phyloP scores from a whole-genome alignment of 37 sponge, comb jelly and placozoan genomes.

The Chondrosia reniformis region DNA sequence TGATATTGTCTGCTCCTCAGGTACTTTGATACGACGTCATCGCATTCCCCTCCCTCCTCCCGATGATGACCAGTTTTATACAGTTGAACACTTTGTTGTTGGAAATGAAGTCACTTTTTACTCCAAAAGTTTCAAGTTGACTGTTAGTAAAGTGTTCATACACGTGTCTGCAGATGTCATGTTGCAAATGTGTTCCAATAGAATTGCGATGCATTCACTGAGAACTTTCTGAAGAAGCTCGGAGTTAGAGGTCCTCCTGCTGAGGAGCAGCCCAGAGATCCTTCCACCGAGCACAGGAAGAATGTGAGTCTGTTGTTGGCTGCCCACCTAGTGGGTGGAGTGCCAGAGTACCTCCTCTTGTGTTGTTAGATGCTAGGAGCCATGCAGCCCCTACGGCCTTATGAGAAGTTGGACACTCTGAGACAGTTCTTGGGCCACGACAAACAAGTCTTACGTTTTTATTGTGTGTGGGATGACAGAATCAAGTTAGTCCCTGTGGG shows the following conservation, averaged over 20 bases:
- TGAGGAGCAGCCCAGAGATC: constrained; percentile 58
- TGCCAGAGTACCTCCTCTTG: neutral
- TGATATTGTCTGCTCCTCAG: constrained; percentile 23
- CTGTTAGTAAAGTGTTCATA: constrained; percentile 41
- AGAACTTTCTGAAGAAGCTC: constrained; percentile 83
- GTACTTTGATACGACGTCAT: constrained; percentile 91
- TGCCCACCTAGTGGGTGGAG: neutral
- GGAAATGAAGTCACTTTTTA: constrained; percentile 76
- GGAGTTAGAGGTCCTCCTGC: constrained; percentile 69
- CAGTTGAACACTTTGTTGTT: constrained; percentile 89
- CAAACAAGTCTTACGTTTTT: constrained; percentile 88
- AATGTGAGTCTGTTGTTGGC: constrained; percentile 31
- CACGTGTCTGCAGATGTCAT: neutral
- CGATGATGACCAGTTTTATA: constrained; percentile 88
- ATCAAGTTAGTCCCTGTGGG: constrained; percentile 32
- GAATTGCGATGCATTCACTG: constrained; percentile 95
- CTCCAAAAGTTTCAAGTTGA: constrained; percentile 74
- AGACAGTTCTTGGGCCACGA: constrained; percentile 94
- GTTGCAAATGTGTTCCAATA: constrained; percentile 9
- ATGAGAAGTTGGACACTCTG: constrained; percentile 88
- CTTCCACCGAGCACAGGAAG: constrained; percentile 62
- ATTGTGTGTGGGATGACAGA: constrained; percentile 93
- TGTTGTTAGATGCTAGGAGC: constrained; percentile 47
- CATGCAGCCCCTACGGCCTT: constrained; percentile 97
- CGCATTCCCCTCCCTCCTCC: constrained; percentile 92